A percentile compares a stretch with the other conserved stretches of the same genome.
phyloP scores from a whole-genome alignment of 1,140 invertebrate genomes.

The Drosophila sucinea region DNA sequence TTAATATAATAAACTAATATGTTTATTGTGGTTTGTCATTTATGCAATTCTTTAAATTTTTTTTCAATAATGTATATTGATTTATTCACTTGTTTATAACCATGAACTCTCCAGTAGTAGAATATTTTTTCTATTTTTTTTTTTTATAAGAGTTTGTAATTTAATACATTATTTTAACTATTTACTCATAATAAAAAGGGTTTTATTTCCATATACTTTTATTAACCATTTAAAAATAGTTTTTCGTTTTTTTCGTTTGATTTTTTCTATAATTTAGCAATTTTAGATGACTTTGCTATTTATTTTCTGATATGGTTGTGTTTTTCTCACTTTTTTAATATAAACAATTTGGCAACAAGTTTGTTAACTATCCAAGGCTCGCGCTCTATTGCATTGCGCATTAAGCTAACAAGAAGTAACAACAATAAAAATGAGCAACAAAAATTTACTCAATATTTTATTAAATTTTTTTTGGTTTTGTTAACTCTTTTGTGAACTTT shows the following conservation, averaged over 20 bases:
- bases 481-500: neutral
- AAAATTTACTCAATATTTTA: conserved; percentile 56
- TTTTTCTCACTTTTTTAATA: conserved; percentile 35
- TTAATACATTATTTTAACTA: too few relatives aligned
- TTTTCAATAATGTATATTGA: too few relatives aligned
- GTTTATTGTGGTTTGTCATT: too few relatives aligned
- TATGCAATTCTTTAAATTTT: too few relatives aligned
- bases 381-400: conserved; percentile 13
- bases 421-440: conserved; percentile 10
- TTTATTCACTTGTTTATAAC: too few relatives aligned
- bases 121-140: too few relatives aligned
- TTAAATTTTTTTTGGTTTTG: neutral
- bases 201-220: too few relatives aligned
- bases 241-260: neutral
- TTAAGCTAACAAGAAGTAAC: conserved; percentile 3
- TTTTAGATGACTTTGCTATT: conserved; percentile 14
- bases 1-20: too few relatives aligned
- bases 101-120: too few relatives aligned
- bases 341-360: conserved; percentile 23
- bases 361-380: conserved; percentile 27
- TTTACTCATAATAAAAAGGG: too few relatives aligned
- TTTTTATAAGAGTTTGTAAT: too few relatives aligned
- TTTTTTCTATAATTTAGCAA: conserved; percentile 22
- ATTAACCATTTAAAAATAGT: neutral
- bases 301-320: neutral